phyloP scores from a whole-genome alignment of 2,797 vertebrate species.

The Alfaro cultratus region DNA sequence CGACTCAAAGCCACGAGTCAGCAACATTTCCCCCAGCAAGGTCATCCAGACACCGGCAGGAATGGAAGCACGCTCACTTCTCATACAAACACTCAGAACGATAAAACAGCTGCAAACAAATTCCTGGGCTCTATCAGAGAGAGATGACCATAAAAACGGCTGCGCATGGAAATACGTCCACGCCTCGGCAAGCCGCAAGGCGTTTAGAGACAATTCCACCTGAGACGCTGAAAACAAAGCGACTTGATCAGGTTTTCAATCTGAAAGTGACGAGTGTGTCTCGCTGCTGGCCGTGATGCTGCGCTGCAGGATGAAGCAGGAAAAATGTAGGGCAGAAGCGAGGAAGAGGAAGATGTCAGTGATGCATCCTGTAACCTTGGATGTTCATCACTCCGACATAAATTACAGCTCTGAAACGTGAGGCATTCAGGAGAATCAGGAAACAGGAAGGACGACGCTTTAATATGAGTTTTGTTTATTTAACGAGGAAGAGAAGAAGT shows the following conservation, averaged over 20 bases:
- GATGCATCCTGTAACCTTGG: constrained; percentile 51
- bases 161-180: constrained; percentile 34
- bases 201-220: not conserved
- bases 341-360: constrained; percentile 16
- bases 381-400: constrained; percentile 15
- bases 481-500: not conserved
- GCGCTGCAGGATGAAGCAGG: constrained; percentile 29
- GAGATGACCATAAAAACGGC: constrained; percentile 16
- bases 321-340: constrained; percentile 9
- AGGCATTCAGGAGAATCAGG: not conserved
- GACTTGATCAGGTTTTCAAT: not conserved
- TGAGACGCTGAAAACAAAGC: not conserved
- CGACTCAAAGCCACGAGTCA: constrained; percentile 53
- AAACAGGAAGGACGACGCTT: not conserved
- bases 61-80: not conserved
- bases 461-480: not conserved
- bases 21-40: constrained; percentile 65
- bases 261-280: not conserved
- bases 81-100: not conserved
- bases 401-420: not conserved
- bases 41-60: constrained; percentile 49
- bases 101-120: constrained; percentile 7
- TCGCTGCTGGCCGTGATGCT: not conserved
- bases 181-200: not conserved
- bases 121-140: constrained; percentile 2